Base-by-base conservation (phyloP, 2,888 invertebrate species). In the Plebejus argus region DNA sequence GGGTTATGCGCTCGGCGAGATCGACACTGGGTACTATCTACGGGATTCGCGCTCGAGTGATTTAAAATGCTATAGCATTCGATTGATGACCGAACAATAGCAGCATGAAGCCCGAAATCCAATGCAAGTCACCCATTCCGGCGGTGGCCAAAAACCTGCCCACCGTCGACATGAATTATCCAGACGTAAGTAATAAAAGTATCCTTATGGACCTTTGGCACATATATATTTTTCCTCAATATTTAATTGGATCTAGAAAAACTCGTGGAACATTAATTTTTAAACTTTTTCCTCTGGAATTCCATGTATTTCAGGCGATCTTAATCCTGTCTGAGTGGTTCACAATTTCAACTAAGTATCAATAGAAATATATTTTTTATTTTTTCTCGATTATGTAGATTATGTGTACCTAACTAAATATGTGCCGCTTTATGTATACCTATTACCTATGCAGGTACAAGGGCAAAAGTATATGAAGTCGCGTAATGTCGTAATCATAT, bases 161-260 rank as follows among this genome's bases (percentile, higher is more conserved):
- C 58, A 81, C 85, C 66, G 88, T 91, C 89, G 93, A 93, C 83
- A 84, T 87, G 49, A 89, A 87, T 83, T 86, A 87, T 82, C 81
- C 87, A 70, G 91, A 92, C 78, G 93, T 93, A 82, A 93, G 93
- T 93, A 87, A n/a, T n/a, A n/a, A n/a, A n/a, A n/a, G n/a, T 18
- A 15, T 33, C 15, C 28, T 33, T 66, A 33, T 28, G 28, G 28
- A 66, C 0, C 20, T 58, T n/a, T 12, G 66, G 15, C 66, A 66
- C 12, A 39, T 10, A 45, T 3, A 45, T 10, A 7, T 35, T 35
- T 28, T 28, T 2, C 28, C 28, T 28, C 28, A 28, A 35, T 6
- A 35, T 10, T 10, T 10, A 0, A 45, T 45, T 45, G 39, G 39
- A 45, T 45, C 3, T 10, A 10, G 10, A 45, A 45, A 45, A 45